These are phyloP conservation scores for Tridacna gigas DNA, from an alignment of 2,888 invertebrate genomes.

Conservation along the genomic window DNA sequence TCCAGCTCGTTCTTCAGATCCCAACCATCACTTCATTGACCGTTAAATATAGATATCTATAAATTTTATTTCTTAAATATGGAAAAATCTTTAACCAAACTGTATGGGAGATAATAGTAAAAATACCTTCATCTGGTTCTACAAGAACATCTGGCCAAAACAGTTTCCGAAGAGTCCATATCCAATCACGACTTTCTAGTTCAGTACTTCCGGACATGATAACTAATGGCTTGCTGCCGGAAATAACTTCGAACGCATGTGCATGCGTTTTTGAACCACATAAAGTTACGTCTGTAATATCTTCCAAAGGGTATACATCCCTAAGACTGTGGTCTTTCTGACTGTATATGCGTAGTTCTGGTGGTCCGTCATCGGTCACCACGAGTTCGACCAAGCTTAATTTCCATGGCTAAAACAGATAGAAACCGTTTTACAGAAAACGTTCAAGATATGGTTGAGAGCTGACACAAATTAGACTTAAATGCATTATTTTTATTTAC, in stretches of 20 bases:
- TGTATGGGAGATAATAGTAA: not conserved
- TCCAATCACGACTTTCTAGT: conserved; percentile 74
- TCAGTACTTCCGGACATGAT: conserved; percentile 71
- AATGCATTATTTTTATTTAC: too few relatives aligned
- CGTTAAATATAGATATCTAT: too few relatives aligned
- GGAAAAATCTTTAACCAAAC: too few relatives aligned
- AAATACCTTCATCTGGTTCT: conserved; percentile 24
- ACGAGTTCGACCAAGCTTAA: conserved; percentile 72
- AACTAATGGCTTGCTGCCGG: conserved; percentile 63
- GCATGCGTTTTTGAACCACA: conserved; percentile 74
- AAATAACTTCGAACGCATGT: conserved; percentile 76
- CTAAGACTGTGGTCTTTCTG: conserved; percentile 1
- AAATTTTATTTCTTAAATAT: too few relatives aligned
- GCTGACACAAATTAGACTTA: too few relatives aligned
- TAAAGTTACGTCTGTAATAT: conserved; percentile 70
- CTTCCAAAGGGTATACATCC: conserved; percentile 66
- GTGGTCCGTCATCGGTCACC: conserved; percentile 36
- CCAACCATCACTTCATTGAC: too few relatives aligned
- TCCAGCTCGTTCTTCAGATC: too few relatives aligned
- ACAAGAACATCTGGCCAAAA: conserved; percentile 68
- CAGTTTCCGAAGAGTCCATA: conserved; percentile 69
- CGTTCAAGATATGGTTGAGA: too few relatives aligned
- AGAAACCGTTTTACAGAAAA: too few relatives aligned
- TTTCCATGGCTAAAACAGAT: conserved; percentile 74
- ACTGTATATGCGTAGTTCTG: conserved; percentile 30